Evolutionary conservation across 2,888 invertebrate genomes (phyloP).

Genomic region (Eustalomyia histrio): DNA sequence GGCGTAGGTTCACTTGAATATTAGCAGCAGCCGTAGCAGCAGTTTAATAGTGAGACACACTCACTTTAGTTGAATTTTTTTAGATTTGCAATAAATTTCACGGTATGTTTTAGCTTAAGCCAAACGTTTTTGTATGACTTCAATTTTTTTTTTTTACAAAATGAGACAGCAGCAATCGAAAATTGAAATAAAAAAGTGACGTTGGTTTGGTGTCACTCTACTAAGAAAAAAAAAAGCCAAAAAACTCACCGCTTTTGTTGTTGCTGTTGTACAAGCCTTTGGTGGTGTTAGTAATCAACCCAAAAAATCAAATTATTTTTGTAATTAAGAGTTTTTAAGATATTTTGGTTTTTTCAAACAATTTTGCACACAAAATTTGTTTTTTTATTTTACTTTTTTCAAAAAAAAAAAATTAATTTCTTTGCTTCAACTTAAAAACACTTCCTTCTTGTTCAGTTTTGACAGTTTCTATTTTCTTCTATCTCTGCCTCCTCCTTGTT

Average conservation of each 20-base stretch:
- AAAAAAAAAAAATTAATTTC: conserved; percentile 36
- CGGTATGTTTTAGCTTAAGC: conserved; percentile 17
- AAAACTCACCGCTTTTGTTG: conserved; percentile 62
- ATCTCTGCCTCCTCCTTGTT: conserved; percentile 37
- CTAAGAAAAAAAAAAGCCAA: conserved; percentile 27
- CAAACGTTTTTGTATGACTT: conserved; percentile 60
- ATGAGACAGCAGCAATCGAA: conserved; percentile 38
- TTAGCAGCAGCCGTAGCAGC: conserved; percentile 34
- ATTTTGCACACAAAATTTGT: not conserved
- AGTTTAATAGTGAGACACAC: not conserved
- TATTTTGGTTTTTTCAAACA: conserved; percentile 19
- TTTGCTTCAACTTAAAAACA: conserved; percentile 40
- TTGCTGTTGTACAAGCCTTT: conserved; percentile 32
- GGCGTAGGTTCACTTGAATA: conserved; percentile 63
- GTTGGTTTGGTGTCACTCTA: conserved; percentile 59
- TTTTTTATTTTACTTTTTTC: conserved; percentile 12
- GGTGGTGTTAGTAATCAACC: conserved; percentile 51
- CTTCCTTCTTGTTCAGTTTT: conserved; percentile 52
- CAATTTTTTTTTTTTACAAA: conserved; percentile 58
- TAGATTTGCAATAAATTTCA: conserved; percentile 42
- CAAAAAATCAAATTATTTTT: conserved; percentile 33
- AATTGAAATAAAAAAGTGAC: conserved; percentile 53
- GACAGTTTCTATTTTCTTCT: conserved; percentile 38
- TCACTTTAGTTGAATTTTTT: conserved; percentile 18
- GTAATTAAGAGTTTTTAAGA: conserved; percentile 38